These are phyloP conservation scores for Scopus umbretta DNA, from an alignment of 2,113 vertebrate species.

Conservation along the genomic window DNA sequence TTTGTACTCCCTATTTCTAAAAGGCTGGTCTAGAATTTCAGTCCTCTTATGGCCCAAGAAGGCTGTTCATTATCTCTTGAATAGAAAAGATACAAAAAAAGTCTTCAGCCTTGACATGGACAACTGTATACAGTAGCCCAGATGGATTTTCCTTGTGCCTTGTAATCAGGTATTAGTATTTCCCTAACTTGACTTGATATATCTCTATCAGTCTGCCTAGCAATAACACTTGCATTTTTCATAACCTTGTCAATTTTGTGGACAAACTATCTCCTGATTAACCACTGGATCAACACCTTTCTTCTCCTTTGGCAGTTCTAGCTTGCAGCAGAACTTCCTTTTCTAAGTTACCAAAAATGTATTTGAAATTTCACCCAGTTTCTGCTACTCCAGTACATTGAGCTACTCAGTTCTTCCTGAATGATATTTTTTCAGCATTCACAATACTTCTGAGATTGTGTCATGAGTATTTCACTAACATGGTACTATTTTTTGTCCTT, in stretches of 20 bases:
- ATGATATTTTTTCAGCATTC: not conserved
- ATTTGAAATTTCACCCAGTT: not conserved
- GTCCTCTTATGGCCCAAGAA: not conserved
- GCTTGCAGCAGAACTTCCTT: not conserved
- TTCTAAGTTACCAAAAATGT: not conserved
- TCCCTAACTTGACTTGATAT: not conserved
- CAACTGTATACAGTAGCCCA: not conserved
- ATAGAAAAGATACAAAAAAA: not conserved
- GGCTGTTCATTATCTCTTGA: not conserved
- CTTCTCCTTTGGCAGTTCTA: not conserved
- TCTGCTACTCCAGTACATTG: not conserved
- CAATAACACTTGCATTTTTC: not conserved
- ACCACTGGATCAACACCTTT: not conserved
- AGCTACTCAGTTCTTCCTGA: not conserved
- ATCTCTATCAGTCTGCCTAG: not conserved
- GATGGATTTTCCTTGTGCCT: not conserved
- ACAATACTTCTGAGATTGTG: not conserved
- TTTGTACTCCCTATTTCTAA: not conserved
- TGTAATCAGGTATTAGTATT: not conserved
- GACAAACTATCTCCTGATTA: not conserved
- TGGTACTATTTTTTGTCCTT: not conserved
- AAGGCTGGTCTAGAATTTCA: not conserved
- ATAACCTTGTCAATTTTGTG: not conserved
- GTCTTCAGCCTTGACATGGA: not conserved
- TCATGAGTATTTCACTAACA: not conserved